A percentile compares a stretch with the other conserved stretches of the same genome.
phyloP scores from a whole-genome alignment of 2,888 invertebrate species.

The Plagodis pulveraria region DNA sequence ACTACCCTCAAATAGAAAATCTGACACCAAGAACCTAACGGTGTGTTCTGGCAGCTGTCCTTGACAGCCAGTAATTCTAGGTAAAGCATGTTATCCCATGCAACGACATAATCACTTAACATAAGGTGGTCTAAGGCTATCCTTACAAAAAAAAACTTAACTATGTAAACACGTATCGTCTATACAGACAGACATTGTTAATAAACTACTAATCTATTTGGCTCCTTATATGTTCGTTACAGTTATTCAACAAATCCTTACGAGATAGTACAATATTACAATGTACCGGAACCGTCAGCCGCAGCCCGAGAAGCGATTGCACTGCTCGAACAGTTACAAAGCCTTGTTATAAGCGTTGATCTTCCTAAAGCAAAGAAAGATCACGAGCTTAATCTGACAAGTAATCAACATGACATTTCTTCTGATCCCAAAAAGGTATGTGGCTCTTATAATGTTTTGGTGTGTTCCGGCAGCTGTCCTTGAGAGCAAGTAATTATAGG shows the following conservation, averaged over 20 bases:
- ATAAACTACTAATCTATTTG: no score
- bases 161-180: no score
- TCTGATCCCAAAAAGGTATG: constrained; percentile 63
- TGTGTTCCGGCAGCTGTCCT: no score
- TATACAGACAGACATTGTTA: no score
- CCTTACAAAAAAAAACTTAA: no score
- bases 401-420: constrained; percentile 58
- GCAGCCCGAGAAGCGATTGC: constrained; percentile 40
- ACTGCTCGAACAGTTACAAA: constrained; percentile 43
- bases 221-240: constrained; percentile 31
- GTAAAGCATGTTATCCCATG: no score
- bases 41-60: no score
- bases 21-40: no score
- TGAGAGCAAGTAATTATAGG: no score
- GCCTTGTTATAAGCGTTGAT: constrained; percentile 36
- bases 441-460: not conserved
- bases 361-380: constrained; percentile 46
- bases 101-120: not conserved
- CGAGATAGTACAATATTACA: constrained; percentile 62
- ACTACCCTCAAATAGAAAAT: not conserved
- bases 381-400: constrained; percentile 44
- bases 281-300: constrained; percentile 12
- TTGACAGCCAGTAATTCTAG: no score
- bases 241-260: constrained; percentile 84
- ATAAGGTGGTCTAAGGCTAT: not conserved